Conservation (phyloP, 2,113 vertebrate species). For the Catagonus wagneri region DNA sequence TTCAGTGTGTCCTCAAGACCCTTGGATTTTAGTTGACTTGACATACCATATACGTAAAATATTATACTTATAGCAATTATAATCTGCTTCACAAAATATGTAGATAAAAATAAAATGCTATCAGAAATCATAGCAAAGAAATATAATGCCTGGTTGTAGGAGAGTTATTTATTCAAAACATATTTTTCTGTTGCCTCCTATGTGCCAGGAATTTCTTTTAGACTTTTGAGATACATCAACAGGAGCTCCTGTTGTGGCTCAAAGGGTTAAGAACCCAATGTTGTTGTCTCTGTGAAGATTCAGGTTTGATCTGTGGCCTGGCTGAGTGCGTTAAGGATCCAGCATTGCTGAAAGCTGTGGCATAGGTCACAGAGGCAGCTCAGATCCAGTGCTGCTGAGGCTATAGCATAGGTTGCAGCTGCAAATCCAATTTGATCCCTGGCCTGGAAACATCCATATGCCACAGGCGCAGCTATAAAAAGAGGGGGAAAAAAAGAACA, state of each 20-base stretch:
- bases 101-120: neutral
- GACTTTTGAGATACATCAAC: neutral
- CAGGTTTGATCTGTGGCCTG: no score
- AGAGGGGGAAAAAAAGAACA: neutral
- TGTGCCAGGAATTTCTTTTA: neutral
- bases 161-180: neutral
- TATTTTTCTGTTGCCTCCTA: neutral
- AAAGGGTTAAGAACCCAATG: no score
- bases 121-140: neutral
- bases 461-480: no score
- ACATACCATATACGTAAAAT: neutral
- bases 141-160: neutral
- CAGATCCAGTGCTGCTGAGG: no score
- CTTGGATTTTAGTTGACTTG: neutral
- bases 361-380: no score
- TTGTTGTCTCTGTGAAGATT: no score
- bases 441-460: no score
- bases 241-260: no score
- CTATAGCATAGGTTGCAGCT: no score
- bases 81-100: neutral
- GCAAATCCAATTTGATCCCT: no score
- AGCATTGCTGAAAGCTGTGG: no score
- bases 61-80: neutral
- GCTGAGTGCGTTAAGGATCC: no score
- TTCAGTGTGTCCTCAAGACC: neutral